Evolutionary conservation across 2,888 invertebrate genomes (phyloP), one percentile per base, ranked within the genome.

Genomic region (Heliconius ismenius): DNA sequence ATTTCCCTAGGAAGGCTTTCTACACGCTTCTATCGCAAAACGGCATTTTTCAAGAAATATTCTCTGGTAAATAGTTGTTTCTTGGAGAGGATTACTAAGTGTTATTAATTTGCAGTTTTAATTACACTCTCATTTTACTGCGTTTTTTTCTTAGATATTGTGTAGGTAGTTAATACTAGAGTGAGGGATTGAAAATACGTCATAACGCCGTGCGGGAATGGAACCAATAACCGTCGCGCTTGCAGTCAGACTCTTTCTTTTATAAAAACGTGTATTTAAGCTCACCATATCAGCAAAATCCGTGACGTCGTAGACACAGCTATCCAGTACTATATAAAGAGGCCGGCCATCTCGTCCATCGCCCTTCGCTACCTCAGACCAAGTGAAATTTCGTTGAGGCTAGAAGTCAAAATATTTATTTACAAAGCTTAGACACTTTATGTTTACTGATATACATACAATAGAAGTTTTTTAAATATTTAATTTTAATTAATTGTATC

Each of bases 231-330:
- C 43, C 43, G 15, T 43, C 43, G 43, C 43, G 43, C 15, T 43
- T 43, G 15, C 15, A 43, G 13, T 4, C 43, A 15, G 43, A 15
- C 43, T 43, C 15, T 43, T 43, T 43, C 43, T 43, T 43, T 15
- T 49, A 18, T 18, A 18, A 18, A 49, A 49, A 49, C 21, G 21
- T 49, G 21, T 10, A 58, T 26, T 62, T 4, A 4, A 15, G 79
- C 83, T 82, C 54, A 85, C 85, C 39, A 74, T 74, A 49, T 83
- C 77, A 7, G 81, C 81, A 68, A 83, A 83, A 28, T 79, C 80
- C 0, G 83, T 83, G 70, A 84, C 74, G 76, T 86, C 83, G 28
- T 82, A 86, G 3, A 85, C 83, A 2, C 77, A 39, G 26, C 73
- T 60, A 21, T 81, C 77, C 9, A 82, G 43, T 43, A 83, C 81